Base-by-base conservation (phyloP, 2,797 vertebrate species). In the Pempheris klunzingeri region DNA sequence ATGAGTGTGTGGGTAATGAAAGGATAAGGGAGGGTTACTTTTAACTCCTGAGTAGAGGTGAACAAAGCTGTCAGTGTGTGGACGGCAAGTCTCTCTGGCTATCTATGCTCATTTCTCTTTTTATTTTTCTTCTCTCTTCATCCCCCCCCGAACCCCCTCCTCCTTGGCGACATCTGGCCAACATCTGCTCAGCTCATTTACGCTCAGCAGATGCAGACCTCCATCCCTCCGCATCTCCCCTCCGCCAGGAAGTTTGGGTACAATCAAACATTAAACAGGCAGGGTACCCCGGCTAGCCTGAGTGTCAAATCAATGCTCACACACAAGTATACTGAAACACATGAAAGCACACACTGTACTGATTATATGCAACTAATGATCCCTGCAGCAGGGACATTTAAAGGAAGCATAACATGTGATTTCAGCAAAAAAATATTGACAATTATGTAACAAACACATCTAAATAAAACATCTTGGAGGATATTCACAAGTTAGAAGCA, bases 21-120 rank as follows among this genome's bases (percentile, higher is more conserved):
- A 52, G 24, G 57, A 84, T 66, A 90, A 62, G 53, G 84, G 71
- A 54, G 67, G 84, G 22, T 41, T 54, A 24, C 24, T 43, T 53
- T 77, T 4, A 66, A 78, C 74, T 86, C 26, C 66, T 65, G 78
- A 86, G 83, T 71, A 28, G 78, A 90, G 82, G 83, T 87, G 84
- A 94, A 93, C 90, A 92, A 94, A 93, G 90, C 78, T 88, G 80
- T 87, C 70, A 90, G 85, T 85, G 85, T 94, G 86, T 49, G 67
- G 46, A 85, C 24, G 73, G 90, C 76, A 69, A 66, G 76, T 82
- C 61, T 78, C 69, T 81, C 49, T 38, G 44, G 57, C 84, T 63
- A 81, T 62, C 63, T 30, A 1, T 44, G 18, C 57, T 71, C 39
- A 15, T 77, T 65, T 49, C 49, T 53, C 65, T 62, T 36, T 55